Conservation (phyloP, 1,140 invertebrate species). For the Pogonognathellus flavescens region DNA sequence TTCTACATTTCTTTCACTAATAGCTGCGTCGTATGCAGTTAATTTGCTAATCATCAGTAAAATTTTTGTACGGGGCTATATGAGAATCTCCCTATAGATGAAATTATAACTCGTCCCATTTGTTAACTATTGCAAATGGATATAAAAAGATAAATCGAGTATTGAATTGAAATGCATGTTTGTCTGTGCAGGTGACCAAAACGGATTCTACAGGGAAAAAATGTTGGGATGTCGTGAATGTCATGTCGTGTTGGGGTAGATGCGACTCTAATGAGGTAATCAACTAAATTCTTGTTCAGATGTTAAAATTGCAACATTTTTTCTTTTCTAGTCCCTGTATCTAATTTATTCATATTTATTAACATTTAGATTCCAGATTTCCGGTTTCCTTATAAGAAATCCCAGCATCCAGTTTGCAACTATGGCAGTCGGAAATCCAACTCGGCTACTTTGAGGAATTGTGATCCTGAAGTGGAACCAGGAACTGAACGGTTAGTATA, state of each 20-base stretch:
- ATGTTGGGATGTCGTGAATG: conserved; percentile 81
- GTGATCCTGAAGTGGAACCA: conserved; percentile 76
- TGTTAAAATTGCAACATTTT: background rate
- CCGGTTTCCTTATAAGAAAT: conserved; percentile 87
- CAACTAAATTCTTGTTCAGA: background rate
- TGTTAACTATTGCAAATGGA: no score
- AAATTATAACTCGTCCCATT: no score
- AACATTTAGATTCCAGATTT: conserved; percentile 81
- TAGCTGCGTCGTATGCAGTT: no score
- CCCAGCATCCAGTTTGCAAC: conserved; percentile 86
- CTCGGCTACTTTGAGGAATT: conserved; percentile 75
- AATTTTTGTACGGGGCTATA: no score
- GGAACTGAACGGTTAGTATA: conserved; percentile 70
- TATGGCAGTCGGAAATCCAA: conserved; percentile 77
- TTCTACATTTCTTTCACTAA: no score
- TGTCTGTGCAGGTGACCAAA: conserved; percentile 70
- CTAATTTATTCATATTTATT: conserved; percentile 53
- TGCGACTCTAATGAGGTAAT: conserved; percentile 84
- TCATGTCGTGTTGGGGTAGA: conserved; percentile 85
- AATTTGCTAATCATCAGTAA: no score
- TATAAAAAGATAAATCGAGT: no score
- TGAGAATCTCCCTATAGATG: no score
- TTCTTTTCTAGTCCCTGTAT: no score
- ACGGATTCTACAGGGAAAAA: conserved; percentile 76
- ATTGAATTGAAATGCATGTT: no score